Conservation (phyloP, 1,140 invertebrate genomes). For the Drosophila watanabei region DNA sequence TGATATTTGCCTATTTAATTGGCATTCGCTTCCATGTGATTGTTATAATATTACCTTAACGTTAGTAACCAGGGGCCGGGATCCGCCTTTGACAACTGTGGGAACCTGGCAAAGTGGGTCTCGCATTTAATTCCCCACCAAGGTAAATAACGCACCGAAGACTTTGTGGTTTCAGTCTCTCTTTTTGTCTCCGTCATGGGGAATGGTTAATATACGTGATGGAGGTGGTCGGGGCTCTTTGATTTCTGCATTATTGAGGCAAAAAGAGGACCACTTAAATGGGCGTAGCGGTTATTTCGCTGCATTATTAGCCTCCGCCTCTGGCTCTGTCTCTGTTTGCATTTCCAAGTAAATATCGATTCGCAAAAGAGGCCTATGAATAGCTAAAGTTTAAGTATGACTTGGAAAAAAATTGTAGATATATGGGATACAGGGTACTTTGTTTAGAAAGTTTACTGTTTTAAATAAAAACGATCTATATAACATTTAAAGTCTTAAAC, state of each 20-base stretch:
- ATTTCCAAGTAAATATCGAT: slow-evolving; percentile 48
- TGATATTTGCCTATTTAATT: slow-evolving; percentile 25
- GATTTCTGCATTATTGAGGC: slow-evolving; percentile 57
- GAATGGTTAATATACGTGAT: slow-evolving; percentile 20
- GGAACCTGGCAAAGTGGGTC: slow-evolving; percentile 49
- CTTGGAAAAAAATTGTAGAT: neutral
- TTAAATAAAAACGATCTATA: neutral
- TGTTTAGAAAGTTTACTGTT: neutral
- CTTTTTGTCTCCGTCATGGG: slow-evolving; percentile 31
- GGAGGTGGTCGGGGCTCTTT: slow-evolving; percentile 26
- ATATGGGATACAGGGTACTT: neutral
- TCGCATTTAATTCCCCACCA: slow-evolving; percentile 13
- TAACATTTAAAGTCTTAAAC: neutral
- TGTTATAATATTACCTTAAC: slow-evolving; percentile 48
- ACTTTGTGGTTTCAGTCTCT: slow-evolving; percentile 8
- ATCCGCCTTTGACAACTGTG: slow-evolving; percentile 45
- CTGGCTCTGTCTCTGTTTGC: slow-evolving; percentile 25
- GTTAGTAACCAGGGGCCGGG: slow-evolving; percentile 33
- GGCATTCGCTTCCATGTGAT: neutral
- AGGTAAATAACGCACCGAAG: slow-evolving; percentile 18
- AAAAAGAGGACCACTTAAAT: slow-evolving; percentile 42
- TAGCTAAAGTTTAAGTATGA: neutral
- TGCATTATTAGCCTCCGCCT: slow-evolving; percentile 36
- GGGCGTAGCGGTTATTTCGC: slow-evolving; percentile 30
- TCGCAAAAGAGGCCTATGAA: neutral